phyloP scores from a whole-genome alignment of 2,888 invertebrate genomes.

The Plebejus melissa region DNA sequence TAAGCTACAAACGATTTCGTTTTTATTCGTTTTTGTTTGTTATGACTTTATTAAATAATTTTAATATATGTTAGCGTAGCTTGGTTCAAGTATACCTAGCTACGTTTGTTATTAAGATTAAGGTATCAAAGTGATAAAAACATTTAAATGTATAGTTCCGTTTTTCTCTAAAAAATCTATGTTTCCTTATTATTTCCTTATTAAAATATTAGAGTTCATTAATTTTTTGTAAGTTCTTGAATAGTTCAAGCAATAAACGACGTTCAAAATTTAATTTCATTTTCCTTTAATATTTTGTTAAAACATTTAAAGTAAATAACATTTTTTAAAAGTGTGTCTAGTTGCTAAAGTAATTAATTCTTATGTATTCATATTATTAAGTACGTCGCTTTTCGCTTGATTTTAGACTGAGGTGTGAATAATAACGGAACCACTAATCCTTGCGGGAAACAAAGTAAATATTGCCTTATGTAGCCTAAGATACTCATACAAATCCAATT shows the following conservation, averaged over 20 bases:
- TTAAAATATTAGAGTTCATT: no score
- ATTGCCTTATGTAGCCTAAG: slow-evolving; percentile 63
- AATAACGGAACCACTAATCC: slow-evolving; percentile 50
- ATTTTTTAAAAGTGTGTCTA: no score
- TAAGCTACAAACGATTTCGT: slow-evolving; percentile 34
- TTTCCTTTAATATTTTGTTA: no score
- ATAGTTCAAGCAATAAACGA: no score
- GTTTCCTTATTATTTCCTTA: no score
- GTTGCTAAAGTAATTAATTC: background rate
- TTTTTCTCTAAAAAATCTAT: no score
- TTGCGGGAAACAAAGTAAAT: slow-evolving; percentile 63
- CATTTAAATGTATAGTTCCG: no score
- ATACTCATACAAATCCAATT: slow-evolving; percentile 76
- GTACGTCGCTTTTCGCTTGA: slow-evolving; percentile 38
- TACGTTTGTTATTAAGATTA: background rate
- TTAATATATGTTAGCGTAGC: background rate
- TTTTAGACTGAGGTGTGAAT: slow-evolving; percentile 46
- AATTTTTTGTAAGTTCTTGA: no score
- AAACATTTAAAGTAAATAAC: no score
- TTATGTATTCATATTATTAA: background rate
- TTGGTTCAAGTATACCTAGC: background rate
- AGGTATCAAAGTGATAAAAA: no score
- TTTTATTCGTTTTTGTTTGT: slow-evolving; percentile 37
- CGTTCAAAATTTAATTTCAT: no score
- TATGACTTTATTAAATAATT: slow-evolving; percentile 15